Base-by-base conservation (phyloP, 2,888 invertebrate species). In the Thereva nobilitata region DNA sequence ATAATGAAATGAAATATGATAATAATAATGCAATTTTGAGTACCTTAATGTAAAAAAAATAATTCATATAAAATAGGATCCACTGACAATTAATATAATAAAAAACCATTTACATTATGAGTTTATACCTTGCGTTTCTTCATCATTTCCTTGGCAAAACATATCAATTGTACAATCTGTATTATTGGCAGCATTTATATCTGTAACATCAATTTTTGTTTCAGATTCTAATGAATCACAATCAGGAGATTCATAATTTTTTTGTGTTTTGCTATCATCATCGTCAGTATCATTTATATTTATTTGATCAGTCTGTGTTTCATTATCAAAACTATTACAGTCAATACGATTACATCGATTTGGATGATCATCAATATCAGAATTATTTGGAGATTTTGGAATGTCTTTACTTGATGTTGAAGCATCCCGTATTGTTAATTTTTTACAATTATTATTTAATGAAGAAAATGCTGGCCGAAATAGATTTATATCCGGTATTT, bases 401-500 rank as follows among this genome's bases (percentile, higher is more conserved):
- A 53, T 52, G 44, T 64, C 53, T 12, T 44, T 42, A 7, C 10
- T 57, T 1, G 44, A 49, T 64, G 35, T 10, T 41, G 12, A 47
- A 9, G 37, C 40, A 6, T 64, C 52, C 41, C 38, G 54, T 45
- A 52, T 38, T 5, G 23, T 37, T 44, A 38, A 47, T 37, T 53
- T 64, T 9, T 38, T 34, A 10, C 12, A 4, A 23, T 23, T 23
- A 44, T 23, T 44, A 42, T 37, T n/a, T 40, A 34, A 40, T 7
- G 44, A 9, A 10, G 64, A 44, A 5, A 34, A n/a, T 9, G 10
- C 45, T 10, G 47, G 44, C 34, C 54, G 45, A 52, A 41, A 53
- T 0, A 44, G 4, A 34, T 23, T 72, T 67, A 75, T 77, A 64
- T 76, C 77, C 34, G 74, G 67, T 3, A 78, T 76, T 68, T 78